Base-by-base conservation (phyloP, 2,797 vertebrate species). In the Percopsis omiscomaycus region DNA sequence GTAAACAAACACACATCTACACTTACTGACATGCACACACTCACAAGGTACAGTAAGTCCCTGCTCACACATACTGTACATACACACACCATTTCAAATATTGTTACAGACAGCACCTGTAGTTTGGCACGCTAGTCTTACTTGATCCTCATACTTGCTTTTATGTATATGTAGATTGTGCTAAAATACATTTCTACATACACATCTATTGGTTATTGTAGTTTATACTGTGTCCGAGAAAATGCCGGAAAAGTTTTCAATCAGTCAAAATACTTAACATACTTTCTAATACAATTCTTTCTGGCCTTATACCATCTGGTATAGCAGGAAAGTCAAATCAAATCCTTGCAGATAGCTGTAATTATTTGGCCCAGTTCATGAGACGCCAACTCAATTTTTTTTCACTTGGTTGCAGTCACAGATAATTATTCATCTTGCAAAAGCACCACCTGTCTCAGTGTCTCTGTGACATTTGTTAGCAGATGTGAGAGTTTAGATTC, bases 1-100 rank as follows among this genome's bases (percentile, higher is more conserved):
- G 55, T 52, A 65, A 71, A 71, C 54, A 74, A 75, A 55, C 6
- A 15, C 57, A 30, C 64, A 4, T 1, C 6, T 4, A 12, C 28
- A 4, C 27, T 3, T 15, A 22, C 59, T 12, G 28, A 42, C 1
- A 22, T 22, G 22, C 22, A 22, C 22, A 22, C 47, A 47, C 22
- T 2, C 49, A 44, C 29, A 22, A 22, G 1, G 22, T 22, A 22
- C 22, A 22, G 22, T 22, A 22, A 22, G 1, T 22, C 22, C 22
- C 22, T 22, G 3, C 48, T 37, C 48, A 10, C 15, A 44, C n/a
- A 2, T 4, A 44, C 55, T 22, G 13, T 15, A 44, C 30, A 30
- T 9, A 15, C 29, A 8, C 29, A 37, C 54, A 30, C n/a, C 27
- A 1, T 45, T 51, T 51, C 16, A 11, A 51, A 8, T 16, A 6